Percentiles rank a stretch among this genome's conserved stretches.
These are phyloP conservation scores for Saturnia japonica DNA, from an alignment of 2,888 invertebrate genomes.

Conservation along the genomic window DNA sequence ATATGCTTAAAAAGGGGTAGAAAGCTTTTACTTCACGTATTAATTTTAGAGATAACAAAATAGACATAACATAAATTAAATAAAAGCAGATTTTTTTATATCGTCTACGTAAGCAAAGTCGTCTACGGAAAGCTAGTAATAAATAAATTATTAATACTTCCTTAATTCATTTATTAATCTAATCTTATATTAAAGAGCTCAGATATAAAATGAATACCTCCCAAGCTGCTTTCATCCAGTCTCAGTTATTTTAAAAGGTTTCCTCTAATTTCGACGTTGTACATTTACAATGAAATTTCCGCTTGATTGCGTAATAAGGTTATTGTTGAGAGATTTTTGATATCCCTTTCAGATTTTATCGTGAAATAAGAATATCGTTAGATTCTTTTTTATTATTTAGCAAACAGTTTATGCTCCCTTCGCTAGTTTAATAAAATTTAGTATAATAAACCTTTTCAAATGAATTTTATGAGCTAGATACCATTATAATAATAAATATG, in stretches of 20 bases:
- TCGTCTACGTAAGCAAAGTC: too few relatives aligned
- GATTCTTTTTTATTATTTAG: not conserved
- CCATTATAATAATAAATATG: too few relatives aligned
- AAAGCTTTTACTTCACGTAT: too few relatives aligned
- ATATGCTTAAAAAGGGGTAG: too few relatives aligned
- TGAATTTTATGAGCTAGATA: too few relatives aligned
- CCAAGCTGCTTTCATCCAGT: not conserved
- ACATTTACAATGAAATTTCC: constrained; percentile 8
- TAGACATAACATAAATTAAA: too few relatives aligned
- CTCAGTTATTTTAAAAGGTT: constrained; percentile 1
- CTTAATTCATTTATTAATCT: not conserved
- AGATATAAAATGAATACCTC: not conserved
- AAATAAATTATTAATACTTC: not conserved
- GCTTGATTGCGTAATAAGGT: not conserved
- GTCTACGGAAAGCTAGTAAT: not conserved
- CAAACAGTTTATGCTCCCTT: not conserved
- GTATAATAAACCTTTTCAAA: not conserved
- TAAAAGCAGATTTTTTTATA: too few relatives aligned
- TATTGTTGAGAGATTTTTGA: constrained; percentile 3
- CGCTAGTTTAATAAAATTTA: not conserved
- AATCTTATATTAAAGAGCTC: constrained; percentile 1
- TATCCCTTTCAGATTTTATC: not conserved
- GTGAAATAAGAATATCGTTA: not conserved
- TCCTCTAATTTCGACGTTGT: not conserved
- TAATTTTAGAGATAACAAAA: too few relatives aligned